Conservation (phyloP, 1,140 invertebrate species). For the Centruroides sculpturatus region DNA sequence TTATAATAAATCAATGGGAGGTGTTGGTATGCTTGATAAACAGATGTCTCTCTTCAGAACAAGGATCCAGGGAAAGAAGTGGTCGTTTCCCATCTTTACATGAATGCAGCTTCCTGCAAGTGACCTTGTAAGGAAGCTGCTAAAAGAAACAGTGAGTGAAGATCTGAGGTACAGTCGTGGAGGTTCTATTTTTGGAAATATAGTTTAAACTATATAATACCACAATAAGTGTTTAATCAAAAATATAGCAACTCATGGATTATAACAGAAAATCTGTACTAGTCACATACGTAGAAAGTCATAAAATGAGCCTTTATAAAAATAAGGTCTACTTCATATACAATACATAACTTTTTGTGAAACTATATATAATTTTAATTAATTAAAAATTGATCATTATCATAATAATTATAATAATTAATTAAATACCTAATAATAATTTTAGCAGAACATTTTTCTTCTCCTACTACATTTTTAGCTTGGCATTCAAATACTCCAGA, state of each 20-base stretch:
- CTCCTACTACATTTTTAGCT: constrained; percentile 63
- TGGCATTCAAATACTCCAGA: constrained; percentile 58
- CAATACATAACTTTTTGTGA: no score
- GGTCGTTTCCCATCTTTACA: background rate
- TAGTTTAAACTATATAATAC: no score
- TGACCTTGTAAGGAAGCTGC: no score
- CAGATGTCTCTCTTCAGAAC: background rate
- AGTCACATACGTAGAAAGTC: no score
- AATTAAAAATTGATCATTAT: background rate
- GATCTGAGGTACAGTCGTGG: background rate
- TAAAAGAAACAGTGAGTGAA: background rate
- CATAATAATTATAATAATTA: constrained; percentile 7
- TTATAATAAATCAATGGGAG: background rate
- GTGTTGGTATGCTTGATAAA: background rate
- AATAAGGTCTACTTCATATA: no score
- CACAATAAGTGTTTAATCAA: no score
- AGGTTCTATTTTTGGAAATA: background rate
- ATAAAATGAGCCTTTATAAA: no score
- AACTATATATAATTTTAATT: no score
- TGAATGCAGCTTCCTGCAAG: no score
- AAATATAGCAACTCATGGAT: no score
- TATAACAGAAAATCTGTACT: no score
- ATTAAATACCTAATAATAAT: constrained; percentile 29
- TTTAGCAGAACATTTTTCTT: constrained; percentile 55
- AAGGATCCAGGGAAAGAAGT: background rate